These are phyloP conservation scores for Prionailurus viverrinus DNA, from an alignment of 2,113 vertebrate species.

Conservation along the genomic window DNA sequence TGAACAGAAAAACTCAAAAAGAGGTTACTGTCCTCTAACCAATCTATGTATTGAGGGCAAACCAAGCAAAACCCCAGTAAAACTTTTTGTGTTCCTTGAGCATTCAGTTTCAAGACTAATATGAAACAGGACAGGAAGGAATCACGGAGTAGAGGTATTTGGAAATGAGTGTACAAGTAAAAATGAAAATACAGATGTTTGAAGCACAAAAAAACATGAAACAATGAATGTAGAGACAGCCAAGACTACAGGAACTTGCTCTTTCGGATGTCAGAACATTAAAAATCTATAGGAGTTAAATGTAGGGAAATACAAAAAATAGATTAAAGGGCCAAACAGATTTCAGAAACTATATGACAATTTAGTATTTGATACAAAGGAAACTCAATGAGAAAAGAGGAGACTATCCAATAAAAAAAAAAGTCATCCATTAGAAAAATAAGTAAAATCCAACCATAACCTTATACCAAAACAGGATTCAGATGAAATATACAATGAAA, in stretches of 20 bases:
- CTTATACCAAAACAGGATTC: neutral
- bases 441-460: neutral
- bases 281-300: neutral
- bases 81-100: neutral
- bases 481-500: neutral
- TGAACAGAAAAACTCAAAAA: neutral
- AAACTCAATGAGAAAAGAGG: neutral
- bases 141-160: neutral
- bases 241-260: neutral
- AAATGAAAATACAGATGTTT: neutral
- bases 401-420: neutral
- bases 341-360: neutral
- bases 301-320: neutral
- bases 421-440: neutral
- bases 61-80: neutral
- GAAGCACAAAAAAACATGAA: conserved; percentile 27
- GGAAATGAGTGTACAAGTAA: neutral
- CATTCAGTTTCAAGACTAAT: neutral
- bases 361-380: neutral
- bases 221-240: neutral
- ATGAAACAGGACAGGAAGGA: neutral
- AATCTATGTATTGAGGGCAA: neutral
- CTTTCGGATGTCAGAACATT: neutral
- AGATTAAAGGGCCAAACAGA: neutral
- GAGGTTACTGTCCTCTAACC: neutral